These are phyloP conservation scores for Cremastinae sp. DNA, from an alignment of 2,888 invertebrate species.

Conservation along the genomic window DNA sequence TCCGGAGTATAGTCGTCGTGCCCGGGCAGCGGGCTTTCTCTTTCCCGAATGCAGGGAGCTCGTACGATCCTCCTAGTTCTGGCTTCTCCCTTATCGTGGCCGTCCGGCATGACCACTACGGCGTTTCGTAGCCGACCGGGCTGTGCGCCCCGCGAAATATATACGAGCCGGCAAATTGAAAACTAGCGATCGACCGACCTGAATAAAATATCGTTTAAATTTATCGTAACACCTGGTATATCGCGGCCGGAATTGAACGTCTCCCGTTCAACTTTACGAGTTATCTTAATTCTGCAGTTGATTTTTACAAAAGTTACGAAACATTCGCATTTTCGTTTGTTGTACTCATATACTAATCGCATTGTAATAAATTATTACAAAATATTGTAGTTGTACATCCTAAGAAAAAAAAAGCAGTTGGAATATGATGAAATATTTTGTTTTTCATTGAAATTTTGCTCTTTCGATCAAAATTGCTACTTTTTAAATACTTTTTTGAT, in stretches of 20 bases:
- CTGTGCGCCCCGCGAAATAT: conserved; percentile 71
- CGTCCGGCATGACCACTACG: conserved; percentile 21
- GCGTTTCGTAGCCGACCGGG: conserved; percentile 38
- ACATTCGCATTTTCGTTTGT: no score
- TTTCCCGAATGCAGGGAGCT: neutral
- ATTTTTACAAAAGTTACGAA: neutral
- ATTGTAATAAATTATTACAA: no score
- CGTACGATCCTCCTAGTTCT: neutral
- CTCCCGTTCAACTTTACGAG: conserved; percentile 16
- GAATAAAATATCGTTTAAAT: conserved; percentile 80
- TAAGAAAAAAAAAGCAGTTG: no score
- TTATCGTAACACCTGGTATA: conserved; percentile 80
- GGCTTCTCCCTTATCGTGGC: conserved; percentile 2
- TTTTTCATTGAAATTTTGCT: neutral
- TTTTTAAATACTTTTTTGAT: no score
- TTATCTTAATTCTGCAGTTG: neutral
- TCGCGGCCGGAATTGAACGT: conserved; percentile 59
- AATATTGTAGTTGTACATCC: no score
- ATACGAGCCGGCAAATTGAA: conserved; percentile 80
- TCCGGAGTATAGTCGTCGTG: conserved; percentile 66
- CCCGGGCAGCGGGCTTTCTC: conserved; percentile 48
- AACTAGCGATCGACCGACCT: conserved; percentile 79
- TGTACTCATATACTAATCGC: no score
- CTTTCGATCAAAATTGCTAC: no score
- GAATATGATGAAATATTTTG: neutral